Conservation (phyloP, 2,113 vertebrate genomes). For the Pangasianodon gigas region DNA sequence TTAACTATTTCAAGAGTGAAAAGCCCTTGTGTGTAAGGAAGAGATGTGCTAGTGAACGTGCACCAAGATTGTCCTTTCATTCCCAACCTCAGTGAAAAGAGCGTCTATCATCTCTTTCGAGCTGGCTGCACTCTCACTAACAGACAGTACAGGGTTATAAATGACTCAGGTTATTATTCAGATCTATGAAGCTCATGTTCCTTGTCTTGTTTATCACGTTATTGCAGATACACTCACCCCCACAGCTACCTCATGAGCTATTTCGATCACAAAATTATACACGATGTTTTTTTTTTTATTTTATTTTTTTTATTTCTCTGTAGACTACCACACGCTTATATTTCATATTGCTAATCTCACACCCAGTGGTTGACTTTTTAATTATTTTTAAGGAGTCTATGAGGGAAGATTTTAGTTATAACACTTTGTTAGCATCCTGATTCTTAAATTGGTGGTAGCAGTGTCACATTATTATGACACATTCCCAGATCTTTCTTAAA, state of each 20-base stretch:
- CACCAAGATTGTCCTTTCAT: not conserved
- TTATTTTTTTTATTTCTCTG: not conserved
- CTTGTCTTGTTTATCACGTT: conserved; percentile 1
- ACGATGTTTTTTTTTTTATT: not conserved
- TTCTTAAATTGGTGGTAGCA: not conserved
- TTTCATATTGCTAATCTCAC: not conserved
- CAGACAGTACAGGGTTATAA: not conserved
- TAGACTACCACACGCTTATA: not conserved
- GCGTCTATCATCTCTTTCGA: not conserved
- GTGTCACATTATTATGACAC: not conserved
- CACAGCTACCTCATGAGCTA: not conserved
- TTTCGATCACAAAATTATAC: conserved; percentile 7
- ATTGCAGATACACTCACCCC: not conserved
- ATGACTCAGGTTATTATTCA: conserved; percentile 22
- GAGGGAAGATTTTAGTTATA: not conserved
- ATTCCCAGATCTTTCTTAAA: not conserved
- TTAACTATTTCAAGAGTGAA: no score
- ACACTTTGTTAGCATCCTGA: not conserved
- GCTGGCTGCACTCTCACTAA: not conserved
- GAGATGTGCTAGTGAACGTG: not conserved
- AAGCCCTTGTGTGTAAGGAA: not conserved
- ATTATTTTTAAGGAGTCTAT: not conserved
- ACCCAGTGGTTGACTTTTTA: not conserved
- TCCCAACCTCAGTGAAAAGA: not conserved
- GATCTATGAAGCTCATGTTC: conserved; percentile 12